Conservation (phyloP, 2,797 vertebrate genomes). For the Parauchenoglanis ngamensis region DNA sequence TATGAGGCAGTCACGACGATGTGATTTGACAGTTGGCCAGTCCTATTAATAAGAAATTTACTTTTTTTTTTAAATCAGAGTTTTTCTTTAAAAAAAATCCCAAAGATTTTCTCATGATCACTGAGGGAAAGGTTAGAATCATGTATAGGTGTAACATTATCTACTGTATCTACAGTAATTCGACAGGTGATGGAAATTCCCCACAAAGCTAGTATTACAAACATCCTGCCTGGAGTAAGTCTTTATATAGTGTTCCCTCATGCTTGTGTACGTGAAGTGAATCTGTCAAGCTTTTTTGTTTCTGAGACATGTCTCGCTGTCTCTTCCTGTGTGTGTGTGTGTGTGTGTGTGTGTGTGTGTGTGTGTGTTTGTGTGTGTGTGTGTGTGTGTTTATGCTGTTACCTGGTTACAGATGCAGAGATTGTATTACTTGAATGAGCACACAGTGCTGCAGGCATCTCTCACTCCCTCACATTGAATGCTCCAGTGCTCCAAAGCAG, state of each 20-base stretch:
- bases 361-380: slow-evolving; percentile 31
- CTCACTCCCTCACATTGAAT: slow-evolving; percentile 60
- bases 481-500: slow-evolving; percentile 17
- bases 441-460: slow-evolving; percentile 53
- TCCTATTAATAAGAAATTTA: not conserved
- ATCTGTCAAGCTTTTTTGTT: slow-evolving; percentile 10
- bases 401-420: slow-evolving; percentile 51
- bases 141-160: not conserved
- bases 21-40: not conserved
- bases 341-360: slow-evolving; percentile 4
- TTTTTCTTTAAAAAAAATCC: not conserved
- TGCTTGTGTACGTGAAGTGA: slow-evolving; percentile 1
- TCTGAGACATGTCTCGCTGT: not conserved
- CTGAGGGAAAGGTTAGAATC: not conserved
- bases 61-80: not conserved
- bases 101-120: not conserved
- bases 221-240: not conserved
- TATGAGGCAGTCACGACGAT: not conserved
- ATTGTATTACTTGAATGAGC: slow-evolving; percentile 65
- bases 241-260: not conserved
- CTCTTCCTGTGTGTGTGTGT: slow-evolving; percentile 1
- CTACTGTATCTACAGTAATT: not conserved
- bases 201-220: slow-evolving; percentile 7
- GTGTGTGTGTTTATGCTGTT: slow-evolving; percentile 55
- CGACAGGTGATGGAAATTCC: slow-evolving; percentile 4